Conservation (phyloP, 2,113 vertebrate species). For the Scartelaos histophorus region DNA sequence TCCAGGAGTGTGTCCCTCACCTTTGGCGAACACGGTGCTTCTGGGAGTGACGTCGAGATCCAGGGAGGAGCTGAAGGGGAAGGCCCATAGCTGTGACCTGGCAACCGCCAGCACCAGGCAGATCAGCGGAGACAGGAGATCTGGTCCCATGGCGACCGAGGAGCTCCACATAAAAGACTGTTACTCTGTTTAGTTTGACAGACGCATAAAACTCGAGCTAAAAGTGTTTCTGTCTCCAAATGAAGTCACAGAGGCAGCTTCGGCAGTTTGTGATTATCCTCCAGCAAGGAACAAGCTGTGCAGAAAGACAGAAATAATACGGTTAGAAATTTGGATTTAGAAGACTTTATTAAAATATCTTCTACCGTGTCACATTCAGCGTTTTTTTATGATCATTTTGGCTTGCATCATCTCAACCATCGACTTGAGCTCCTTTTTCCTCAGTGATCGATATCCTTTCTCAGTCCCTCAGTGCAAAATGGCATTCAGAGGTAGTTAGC, state of each 20-base stretch:
- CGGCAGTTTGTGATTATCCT: constrained; percentile 44
- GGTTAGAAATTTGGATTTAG: background rate
- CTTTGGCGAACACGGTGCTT: constrained; percentile 71
- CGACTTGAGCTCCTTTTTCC: background rate
- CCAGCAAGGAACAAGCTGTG: constrained; percentile 34
- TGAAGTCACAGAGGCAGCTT: background rate
- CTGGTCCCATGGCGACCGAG: constrained; percentile 53
- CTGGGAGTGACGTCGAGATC: constrained; percentile 77
- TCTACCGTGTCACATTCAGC: background rate
- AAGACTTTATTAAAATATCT: background rate
- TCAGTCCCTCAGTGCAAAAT: background rate
- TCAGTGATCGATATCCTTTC: background rate
- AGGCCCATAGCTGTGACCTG: constrained; percentile 61
- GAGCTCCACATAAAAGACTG: constrained; percentile 16
- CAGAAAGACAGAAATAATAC: constrained; percentile 25
- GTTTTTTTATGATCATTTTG: background rate
- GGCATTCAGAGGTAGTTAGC: background rate
- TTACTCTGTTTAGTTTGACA: constrained; percentile 10
- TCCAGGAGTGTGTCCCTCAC: constrained; percentile 45
- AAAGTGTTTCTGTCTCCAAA: constrained; percentile 1
- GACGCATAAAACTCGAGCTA: constrained; percentile 5
- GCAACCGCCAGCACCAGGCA: constrained; percentile 40
- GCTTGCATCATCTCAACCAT: background rate
- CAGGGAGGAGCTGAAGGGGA: constrained; percentile 75
- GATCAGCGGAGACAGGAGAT: constrained; percentile 39